A percentile compares a stretch with the other conserved stretches of the same genome.
These are phyloP conservation scores for Drosophila bocqueti DNA, from an alignment of 1,140 invertebrate genomes.

Conservation along the genomic window DNA sequence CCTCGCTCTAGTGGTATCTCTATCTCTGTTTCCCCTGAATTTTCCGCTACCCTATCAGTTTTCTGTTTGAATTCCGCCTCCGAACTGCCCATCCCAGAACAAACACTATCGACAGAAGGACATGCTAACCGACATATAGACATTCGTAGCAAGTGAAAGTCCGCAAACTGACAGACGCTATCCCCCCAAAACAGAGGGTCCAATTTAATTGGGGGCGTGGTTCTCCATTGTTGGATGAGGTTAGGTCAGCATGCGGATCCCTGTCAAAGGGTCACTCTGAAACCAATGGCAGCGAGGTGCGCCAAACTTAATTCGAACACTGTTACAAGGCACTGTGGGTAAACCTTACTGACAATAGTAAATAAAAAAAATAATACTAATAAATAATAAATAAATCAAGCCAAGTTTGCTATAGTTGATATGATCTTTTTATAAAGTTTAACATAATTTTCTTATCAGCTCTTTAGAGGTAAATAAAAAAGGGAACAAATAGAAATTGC, in stretches of 20 bases:
- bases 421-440: neutral
- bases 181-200: conserved; percentile 1
- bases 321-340: neutral
- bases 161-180: conserved; percentile 3
- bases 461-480: neutral
- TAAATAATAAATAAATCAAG: neutral
- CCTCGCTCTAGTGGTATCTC: neutral
- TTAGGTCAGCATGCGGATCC: conserved; percentile 29
- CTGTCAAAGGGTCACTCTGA: conserved; percentile 27
- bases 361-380: neutral
- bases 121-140: conserved; percentile 28
- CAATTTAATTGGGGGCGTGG: conserved; percentile 34
- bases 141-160: conserved; percentile 30
- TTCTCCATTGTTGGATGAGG: conserved; percentile 28
- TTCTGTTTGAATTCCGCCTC: neutral
- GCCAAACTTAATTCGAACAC: conserved; percentile 26
- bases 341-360: neutral
- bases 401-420: neutral
- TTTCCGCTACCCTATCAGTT: neutral
- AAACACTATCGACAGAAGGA: conserved; percentile 33
- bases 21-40: neutral
- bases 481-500: neutral
- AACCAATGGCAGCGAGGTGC: conserved; percentile 30
- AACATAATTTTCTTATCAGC: neutral
- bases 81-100: conserved; percentile 16